phyloP scores from a whole-genome alignment of 2,888 invertebrate genomes.

The Blera fallax region DNA sequence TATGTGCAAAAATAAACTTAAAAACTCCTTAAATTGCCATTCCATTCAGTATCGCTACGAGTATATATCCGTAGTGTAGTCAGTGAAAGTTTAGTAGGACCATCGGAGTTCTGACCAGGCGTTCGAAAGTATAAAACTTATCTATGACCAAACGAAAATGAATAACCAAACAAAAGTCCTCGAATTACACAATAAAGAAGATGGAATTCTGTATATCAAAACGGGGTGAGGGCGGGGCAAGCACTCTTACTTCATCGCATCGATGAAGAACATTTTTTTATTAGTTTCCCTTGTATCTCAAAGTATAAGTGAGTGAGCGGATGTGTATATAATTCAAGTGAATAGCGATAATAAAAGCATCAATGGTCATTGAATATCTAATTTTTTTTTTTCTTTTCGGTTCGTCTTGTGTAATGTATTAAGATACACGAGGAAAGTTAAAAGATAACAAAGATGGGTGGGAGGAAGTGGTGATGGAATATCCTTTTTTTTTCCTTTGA shows the following conservation, averaged over 20 bases:
- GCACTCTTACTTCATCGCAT: conserved; percentile 33
- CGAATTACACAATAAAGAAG: conserved; percentile 59
- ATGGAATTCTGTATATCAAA: conserved; percentile 23
- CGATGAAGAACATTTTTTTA: conserved; percentile 37
- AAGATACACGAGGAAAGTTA: conserved; percentile 62
- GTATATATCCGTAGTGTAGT: neutral
- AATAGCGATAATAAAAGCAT: conserved; percentile 70
- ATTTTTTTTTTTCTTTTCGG: conserved; percentile 28
- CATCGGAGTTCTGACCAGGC: conserved; percentile 33
- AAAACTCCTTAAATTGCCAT: conserved; percentile 48
- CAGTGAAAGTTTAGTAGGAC: conserved; percentile 28
- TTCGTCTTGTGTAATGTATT: conserved; percentile 39
- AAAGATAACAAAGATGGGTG: conserved; percentile 39
- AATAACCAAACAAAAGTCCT: conserved; percentile 66
- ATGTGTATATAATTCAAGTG: conserved; percentile 70
- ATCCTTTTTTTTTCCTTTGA: conserved; percentile 19
- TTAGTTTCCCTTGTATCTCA: conserved; percentile 47
- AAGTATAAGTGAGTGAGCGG: conserved; percentile 48
- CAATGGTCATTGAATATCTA: conserved; percentile 70
- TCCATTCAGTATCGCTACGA: neutral
- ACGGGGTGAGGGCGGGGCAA: neutral
- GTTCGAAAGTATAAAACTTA: conserved; percentile 61
- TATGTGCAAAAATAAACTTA: conserved; percentile 48
- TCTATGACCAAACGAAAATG: conserved; percentile 52
- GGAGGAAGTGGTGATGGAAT: conserved; percentile 22